Conservation (phyloP, 2,113 vertebrate species). For the Peromyscus californicus region DNA sequence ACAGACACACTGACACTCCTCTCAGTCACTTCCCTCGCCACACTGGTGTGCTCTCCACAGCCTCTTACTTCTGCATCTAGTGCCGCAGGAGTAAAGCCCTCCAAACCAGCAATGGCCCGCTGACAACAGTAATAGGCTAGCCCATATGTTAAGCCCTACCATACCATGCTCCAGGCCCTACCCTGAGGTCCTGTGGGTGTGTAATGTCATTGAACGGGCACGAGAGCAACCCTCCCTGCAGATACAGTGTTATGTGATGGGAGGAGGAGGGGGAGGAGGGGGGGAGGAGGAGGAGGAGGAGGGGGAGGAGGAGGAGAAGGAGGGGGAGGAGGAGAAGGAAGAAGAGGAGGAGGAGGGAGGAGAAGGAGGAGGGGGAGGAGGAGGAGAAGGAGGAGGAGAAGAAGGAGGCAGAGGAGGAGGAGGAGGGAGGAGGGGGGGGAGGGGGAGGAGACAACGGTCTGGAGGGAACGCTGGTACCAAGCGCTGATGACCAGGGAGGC, state of each 20-base stretch:
- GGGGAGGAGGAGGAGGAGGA: too few relatives aligned
- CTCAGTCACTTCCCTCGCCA: neutral
- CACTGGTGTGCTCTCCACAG: neutral
- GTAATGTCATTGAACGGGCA: neutral
- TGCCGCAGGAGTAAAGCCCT: neutral
- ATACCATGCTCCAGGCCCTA: neutral
- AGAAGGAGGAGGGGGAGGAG: too few relatives aligned
- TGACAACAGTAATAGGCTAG: neutral
- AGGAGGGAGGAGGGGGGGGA: too few relatives aligned
- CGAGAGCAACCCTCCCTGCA: neutral
- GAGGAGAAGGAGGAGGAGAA: too few relatives aligned
- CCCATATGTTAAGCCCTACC: accelerated
- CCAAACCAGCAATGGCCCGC: too few relatives aligned
- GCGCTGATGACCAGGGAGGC: neutral
- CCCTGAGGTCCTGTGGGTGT: neutral
- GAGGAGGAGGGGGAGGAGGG: too few relatives aligned
- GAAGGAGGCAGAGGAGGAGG: too few relatives aligned
- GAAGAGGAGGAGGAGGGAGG: too few relatives aligned
- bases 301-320: too few relatives aligned
- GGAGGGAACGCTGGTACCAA: neutral
- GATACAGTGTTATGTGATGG: neutral
- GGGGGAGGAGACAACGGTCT: neutral
- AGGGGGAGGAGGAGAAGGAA: too few relatives aligned
- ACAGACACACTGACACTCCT: neutral
- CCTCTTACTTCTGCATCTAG: neutral